phyloP scores from a whole-genome alignment of 2,888 invertebrate species.

The Pseudeuparius sepicola region DNA sequence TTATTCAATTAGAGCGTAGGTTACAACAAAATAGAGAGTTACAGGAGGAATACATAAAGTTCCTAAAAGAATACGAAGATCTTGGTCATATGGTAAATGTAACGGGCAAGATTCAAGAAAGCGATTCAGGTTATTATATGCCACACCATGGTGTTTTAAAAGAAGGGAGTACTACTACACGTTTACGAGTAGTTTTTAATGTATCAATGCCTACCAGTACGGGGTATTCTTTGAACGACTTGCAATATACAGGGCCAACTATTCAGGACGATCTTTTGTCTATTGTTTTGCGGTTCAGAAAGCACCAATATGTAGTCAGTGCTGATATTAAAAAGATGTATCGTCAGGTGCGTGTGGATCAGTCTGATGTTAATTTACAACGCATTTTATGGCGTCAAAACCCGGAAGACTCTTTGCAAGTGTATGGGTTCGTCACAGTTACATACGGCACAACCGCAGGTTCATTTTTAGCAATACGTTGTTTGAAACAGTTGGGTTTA shows the following conservation, averaged over 20 bases:
- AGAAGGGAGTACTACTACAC: constrained; percentile 23
- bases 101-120: background rate
- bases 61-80: constrained; percentile 15
- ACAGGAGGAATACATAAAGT: too few relatives aligned
- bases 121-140: constrained; percentile 14
- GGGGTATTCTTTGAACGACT: constrained; percentile 22
- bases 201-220: constrained; percentile 18
- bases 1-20: too few relatives aligned
- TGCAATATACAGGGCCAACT: constrained; percentile 19
- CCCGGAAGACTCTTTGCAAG: constrained; percentile 3
- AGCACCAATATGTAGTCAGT: constrained; percentile 16
- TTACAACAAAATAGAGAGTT: too few relatives aligned
- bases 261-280: constrained; percentile 23
- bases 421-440: constrained; percentile 9
- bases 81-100: constrained; percentile 16
- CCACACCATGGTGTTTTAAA: constrained; percentile 27
- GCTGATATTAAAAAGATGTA: constrained; percentile 13
- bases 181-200: constrained; percentile 26
- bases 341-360: constrained; percentile 7
- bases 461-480: constrained; percentile 9
- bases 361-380: constrained; percentile 3
- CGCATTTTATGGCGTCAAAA: constrained; percentile 12
- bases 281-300: constrained; percentile 23
- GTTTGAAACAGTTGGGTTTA: constrained; percentile 6
- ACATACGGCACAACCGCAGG: constrained; percentile 12